These are phyloP conservation scores for Thalpophila matura DNA, from an alignment of 2,888 invertebrate species.

Conservation along the genomic window DNA sequence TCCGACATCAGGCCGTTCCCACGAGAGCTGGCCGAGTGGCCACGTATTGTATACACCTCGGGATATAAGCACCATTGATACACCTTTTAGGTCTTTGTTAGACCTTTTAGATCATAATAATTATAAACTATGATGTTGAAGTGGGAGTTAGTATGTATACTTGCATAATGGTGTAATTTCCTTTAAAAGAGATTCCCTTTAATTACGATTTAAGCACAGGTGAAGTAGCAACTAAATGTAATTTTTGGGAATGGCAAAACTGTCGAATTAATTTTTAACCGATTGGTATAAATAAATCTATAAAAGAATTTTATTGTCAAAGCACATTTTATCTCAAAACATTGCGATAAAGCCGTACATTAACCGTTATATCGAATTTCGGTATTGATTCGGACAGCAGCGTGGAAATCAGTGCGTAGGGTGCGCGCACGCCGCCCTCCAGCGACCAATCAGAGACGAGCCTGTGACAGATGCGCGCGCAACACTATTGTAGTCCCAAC, in stretches of 20 bases:
- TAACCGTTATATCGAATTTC: constrained; percentile 82
- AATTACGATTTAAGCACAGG: too few relatives aligned
- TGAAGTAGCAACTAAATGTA: too few relatives aligned
- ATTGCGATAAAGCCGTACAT: constrained; percentile 64
- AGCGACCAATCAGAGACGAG: constrained; percentile 72
- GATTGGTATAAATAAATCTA: not conserved
- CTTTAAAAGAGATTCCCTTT: too few relatives aligned
- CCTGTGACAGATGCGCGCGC: constrained; percentile 85
- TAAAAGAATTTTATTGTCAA: constrained; percentile 29
- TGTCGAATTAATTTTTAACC: not conserved
- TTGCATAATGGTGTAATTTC: too few relatives aligned
- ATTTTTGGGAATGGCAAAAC: too few relatives aligned
- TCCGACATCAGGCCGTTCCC: constrained; percentile 70
- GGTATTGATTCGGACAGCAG: constrained; percentile 83
- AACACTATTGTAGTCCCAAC: constrained; percentile 78
- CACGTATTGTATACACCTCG: constrained; percentile 50
- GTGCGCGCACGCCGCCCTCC: constrained; percentile 73
- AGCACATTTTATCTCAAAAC: constrained; percentile 42
- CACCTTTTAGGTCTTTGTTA: constrained; percentile 25
- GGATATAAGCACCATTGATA: constrained; percentile 62
- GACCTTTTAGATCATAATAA: constrained; percentile 22
- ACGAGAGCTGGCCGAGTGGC: constrained; percentile 48
- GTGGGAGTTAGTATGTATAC: not conserved
- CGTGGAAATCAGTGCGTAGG: constrained; percentile 85
- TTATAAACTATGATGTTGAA: not conserved